Evolutionary conservation across 2,797 vertebrate species (phyloP).

Genomic region (Neosilurus hyrtlii): DNA sequence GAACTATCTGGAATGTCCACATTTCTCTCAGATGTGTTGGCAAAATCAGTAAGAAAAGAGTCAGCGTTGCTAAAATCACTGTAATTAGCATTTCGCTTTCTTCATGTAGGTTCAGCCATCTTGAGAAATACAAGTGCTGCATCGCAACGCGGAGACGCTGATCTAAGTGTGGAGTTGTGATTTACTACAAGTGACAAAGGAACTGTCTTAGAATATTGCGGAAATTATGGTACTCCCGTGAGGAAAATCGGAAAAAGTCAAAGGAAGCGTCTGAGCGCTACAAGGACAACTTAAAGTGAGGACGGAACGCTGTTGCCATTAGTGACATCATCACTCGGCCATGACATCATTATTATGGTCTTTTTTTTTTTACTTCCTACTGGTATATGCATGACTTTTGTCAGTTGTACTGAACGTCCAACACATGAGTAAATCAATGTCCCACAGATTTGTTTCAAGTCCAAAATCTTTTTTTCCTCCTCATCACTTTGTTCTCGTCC

Average conservation of each 20-base stretch:
- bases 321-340: neutral
- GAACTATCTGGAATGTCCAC: neutral
- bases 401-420: too few relatives aligned
- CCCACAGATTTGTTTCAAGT: too few relatives aligned
- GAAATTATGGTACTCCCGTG: constrained; percentile 6
- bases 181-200: neutral
- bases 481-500: neutral
- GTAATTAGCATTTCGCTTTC: neutral
- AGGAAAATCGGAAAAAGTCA: neutral
- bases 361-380: neutral
- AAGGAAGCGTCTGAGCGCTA: neutral
- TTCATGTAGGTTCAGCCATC: neutral
- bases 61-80: neutral
- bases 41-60: neutral
- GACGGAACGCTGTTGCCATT: neutral
- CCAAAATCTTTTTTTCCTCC: neutral
- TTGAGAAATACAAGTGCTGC: neutral
- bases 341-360: neutral
- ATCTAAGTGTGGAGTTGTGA: neutral
- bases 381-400: too few relatives aligned
- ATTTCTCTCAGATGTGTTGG: neutral
- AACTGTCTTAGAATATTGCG: neutral
- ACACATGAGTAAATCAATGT: too few relatives aligned
- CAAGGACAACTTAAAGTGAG: neutral
- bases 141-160: neutral